phyloP scores from a whole-genome alignment of 2,888 invertebrate species.

The Selenia dentaria region DNA sequence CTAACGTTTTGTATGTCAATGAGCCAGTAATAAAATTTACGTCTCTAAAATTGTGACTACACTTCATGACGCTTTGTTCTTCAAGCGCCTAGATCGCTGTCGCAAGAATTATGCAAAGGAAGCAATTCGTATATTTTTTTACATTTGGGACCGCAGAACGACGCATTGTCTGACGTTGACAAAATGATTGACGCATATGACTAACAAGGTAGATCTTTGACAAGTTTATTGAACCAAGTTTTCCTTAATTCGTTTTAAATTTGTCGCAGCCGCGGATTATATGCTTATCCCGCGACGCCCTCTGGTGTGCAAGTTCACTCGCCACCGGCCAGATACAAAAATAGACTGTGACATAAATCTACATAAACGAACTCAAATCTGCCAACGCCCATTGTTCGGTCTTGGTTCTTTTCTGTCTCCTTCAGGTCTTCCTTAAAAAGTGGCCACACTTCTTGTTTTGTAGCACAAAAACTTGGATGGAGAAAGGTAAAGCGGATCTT shows the following conservation, averaged over 20 bases:
- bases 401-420: constrained; percentile 21
- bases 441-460: background rate
- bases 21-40: constrained; percentile 14
- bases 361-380: constrained; percentile 75
- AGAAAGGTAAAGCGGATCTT: constrained; percentile 18
- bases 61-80: constrained; percentile 5
- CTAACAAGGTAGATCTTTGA: constrained; percentile 33
- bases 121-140: constrained; percentile 14
- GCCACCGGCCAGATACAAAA: constrained; percentile 60
- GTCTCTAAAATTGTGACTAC: constrained; percentile 7
- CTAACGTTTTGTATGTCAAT: constrained; percentile 21
- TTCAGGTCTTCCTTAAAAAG: background rate
- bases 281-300: constrained; percentile 46
- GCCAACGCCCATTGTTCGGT: constrained; percentile 56
- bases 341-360: constrained; percentile 80
- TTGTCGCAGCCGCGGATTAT: constrained; percentile 14
- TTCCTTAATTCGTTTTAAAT: constrained; percentile 45
- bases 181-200: constrained; percentile 37
- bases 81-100: constrained; percentile 5
- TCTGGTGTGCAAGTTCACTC: constrained; percentile 65
- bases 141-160: constrained; percentile 13
- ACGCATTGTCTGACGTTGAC: constrained; percentile 13
- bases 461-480: background rate
- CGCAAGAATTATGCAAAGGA: constrained; percentile 6
- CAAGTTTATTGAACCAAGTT: constrained; percentile 41